These are phyloP conservation scores for Antheraea mylitta DNA, from an alignment of 1,140 invertebrate species.

Conservation along the genomic window DNA sequence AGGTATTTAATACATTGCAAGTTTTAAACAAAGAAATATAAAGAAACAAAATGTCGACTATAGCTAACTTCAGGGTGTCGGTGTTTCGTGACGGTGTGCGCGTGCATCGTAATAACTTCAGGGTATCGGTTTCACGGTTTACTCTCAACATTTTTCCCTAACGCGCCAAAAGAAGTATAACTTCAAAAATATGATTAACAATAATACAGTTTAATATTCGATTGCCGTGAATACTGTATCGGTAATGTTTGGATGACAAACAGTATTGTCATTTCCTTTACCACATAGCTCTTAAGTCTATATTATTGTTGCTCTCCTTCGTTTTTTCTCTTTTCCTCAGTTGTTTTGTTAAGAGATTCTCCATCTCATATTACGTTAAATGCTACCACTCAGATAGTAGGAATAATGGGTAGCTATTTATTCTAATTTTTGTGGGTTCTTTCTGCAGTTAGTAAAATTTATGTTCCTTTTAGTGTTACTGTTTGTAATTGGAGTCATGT, in stretches of 20 bases:
- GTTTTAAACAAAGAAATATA: too few species aligned
- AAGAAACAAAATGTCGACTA: too few species aligned
- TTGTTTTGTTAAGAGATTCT: constrained; percentile 4
- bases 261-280: background rate
- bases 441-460: background rate
- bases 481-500: background rate
- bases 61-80: too few species aligned
- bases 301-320: constrained; percentile 1
- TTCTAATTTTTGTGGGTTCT: background rate
- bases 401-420: constrained; percentile 7
- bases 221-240: too few species aligned
- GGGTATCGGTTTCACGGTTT: too few species aligned
- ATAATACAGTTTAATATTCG: too few species aligned
- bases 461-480: background rate
- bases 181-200: too few species aligned
- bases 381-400: background rate
- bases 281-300: background rate
- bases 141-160: too few species aligned
- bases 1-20: too few species aligned
- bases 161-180: too few species aligned
- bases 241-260: background rate
- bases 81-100: too few species aligned
- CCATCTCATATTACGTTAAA: constrained; percentile 9
- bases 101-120: too few species aligned
- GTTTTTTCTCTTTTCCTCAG: background rate